Conservation (phyloP, 2,113 vertebrate species). For the Arothron firmamentum region DNA sequence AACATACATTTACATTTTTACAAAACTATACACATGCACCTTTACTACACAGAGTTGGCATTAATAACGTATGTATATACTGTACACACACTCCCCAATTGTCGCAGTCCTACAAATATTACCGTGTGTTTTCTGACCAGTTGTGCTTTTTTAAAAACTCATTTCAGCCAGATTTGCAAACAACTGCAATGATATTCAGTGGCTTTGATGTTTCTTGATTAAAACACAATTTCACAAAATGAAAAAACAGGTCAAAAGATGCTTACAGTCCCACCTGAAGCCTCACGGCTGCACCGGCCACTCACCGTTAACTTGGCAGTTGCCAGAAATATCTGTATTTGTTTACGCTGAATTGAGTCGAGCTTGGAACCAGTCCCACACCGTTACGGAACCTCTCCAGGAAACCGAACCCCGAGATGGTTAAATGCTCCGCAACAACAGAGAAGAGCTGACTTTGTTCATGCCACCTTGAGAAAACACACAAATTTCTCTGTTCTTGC, state of each 20-base stretch:
- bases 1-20: conserved; percentile 76
- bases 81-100: conserved; percentile 43
- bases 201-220: conserved; percentile 21
- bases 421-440: too few relatives aligned
- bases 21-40: conserved; percentile 74
- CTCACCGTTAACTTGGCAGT: background rate
- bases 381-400: too few relatives aligned
- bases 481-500: too few relatives aligned
- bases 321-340: too few relatives aligned
- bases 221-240: conserved; percentile 69
- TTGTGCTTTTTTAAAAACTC: conserved; percentile 67
- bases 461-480: too few relatives aligned
- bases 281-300: conserved; percentile 40
- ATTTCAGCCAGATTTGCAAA: conserved; percentile 40
- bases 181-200: conserved; percentile 32
- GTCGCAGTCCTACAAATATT: conserved; percentile 20
- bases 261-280: conserved; percentile 38
- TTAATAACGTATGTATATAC: conserved; percentile 56
- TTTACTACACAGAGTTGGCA: conserved; percentile 62
- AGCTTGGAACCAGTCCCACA: background rate
- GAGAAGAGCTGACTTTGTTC: too few relatives aligned
- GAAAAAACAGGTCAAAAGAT: conserved; percentile 62
- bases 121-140: conserved; percentile 10
- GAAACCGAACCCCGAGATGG: too few relatives aligned
- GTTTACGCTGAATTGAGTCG: background rate